Evolutionary conservation across 2,888 invertebrate species (phyloP).

Genomic region (Agrochola circellaris): DNA sequence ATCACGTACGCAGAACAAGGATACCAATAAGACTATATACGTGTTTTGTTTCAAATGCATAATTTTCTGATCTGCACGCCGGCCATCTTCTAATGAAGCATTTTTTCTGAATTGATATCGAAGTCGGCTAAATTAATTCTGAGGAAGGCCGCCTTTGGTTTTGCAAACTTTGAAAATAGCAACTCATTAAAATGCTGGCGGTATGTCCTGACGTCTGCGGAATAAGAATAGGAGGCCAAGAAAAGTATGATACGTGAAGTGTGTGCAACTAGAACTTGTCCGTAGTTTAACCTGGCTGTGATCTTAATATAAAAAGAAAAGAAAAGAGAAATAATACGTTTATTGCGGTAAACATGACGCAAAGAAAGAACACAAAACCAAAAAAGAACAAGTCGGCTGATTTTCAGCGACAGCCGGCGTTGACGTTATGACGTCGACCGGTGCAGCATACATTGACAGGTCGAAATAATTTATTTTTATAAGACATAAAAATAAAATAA

Average conservation of each 20-base stretch:
- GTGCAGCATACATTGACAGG: too few relatives aligned
- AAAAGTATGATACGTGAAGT: slow-evolving; percentile 39
- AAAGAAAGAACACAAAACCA: too few relatives aligned
- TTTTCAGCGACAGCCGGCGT: too few relatives aligned
- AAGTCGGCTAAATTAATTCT: slow-evolving; percentile 55
- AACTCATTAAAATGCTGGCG: slow-evolving; percentile 61
- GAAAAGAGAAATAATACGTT: too few relatives aligned
- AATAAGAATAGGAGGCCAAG: slow-evolving; percentile 52
- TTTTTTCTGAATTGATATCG: slow-evolving; percentile 56
- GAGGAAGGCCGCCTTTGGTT: slow-evolving; percentile 47
- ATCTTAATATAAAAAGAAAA: slow-evolving; percentile 2
- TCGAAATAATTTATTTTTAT: too few relatives aligned
- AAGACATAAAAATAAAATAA: too few relatives aligned
- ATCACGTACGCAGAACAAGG: slow-evolving; percentile 77
- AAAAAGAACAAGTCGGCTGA: too few relatives aligned
- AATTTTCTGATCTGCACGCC: slow-evolving; percentile 66
- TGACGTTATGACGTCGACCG: too few relatives aligned
- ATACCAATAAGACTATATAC: slow-evolving; percentile 75
- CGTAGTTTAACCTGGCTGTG: slow-evolving; percentile 4
- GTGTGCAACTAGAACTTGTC: slow-evolving; percentile 18
- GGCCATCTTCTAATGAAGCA: slow-evolving; percentile 52
- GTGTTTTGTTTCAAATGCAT: slow-evolving; percentile 75
- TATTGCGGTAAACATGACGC: too few relatives aligned
- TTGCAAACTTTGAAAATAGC: slow-evolving; percentile 56
- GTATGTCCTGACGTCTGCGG: slow-evolving; percentile 47